Base-by-base conservation (phyloP, 2,888 invertebrate species). In the Poecilobothrus nobilitatus region DNA sequence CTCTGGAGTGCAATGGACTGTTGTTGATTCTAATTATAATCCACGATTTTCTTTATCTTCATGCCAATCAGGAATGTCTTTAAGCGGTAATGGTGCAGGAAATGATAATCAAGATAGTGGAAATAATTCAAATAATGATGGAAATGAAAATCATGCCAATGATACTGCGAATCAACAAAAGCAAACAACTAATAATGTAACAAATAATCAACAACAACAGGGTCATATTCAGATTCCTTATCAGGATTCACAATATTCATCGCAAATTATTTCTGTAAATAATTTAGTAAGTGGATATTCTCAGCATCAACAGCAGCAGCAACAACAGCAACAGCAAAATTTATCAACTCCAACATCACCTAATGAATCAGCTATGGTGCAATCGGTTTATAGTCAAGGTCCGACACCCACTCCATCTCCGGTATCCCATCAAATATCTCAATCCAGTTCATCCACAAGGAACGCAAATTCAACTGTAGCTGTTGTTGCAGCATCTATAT, bases 1-100 rank as follows among this genome's bases (percentile, higher is more conserved):
- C 75, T 80, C 81, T 71, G 91, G 90, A 86, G 88, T 90, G 84
- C 91, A 91, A 84, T 91, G 91, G 91, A 89, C 89, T 83, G 88
- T 91, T 85, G 87, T 91, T 87, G 91, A 91, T 85, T 88, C 90
- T 83, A 87, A 88, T 79, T 90, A 90, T 83, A 53, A 53, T n/a
- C 86, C 90, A 80, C 88, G 90, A 81, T 90, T 89, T 84, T 85
- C 87, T 80, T 85, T 85, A 81, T 83, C 88, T 77, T 86, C 89
- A 80, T 86, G 88, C 82, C 88, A 88, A 79, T 81, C 85, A 73
- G 80, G 78, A 78, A 76, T 81, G 75, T 76, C 74, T 75, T 80
- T 80, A 79, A 83, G 80, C 77, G 82, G 74, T 76, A 80, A 76
- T 69, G 18, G n/a, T 34, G 34, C 34, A 33, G 65, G 65, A 65